Base-by-base conservation (phyloP, 1,140 invertebrate genomes). In the Sycophaga agraensis region DNA sequence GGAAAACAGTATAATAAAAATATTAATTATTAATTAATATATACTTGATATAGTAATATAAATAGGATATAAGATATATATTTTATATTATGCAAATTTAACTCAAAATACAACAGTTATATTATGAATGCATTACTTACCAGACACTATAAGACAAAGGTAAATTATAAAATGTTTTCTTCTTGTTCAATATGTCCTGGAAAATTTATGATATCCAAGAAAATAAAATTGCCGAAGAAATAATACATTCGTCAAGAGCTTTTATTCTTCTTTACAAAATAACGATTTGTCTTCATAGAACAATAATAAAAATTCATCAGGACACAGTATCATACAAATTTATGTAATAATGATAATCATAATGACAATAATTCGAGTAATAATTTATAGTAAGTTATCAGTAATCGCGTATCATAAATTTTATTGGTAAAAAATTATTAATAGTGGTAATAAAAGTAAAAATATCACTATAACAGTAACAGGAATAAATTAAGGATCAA, bases 221-320 rank as follows among this genome's bases (percentile, higher is more conserved):
- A n/a, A n/a, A n/a, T n/a, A n/a, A n/a, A n/a, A n/a, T n/a, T n/a
- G n/a, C n/a, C n/a, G n/a, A 40, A 28, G 1, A 28, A 40, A 40
- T 31, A 17, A 16, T 63, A 54, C 63, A 61, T 70, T 70, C 71
- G 59, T 70, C 60, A 69, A 69, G 68, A 70, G 66, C 59, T 73
- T 75, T 74, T 75, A 72, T 74, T 76, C 66, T 70, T 72, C 70
- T 73, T 75, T 76, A 74, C 70, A 76, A 76, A 76, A 76, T 72
- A 75, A 75, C 66, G 67, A 56, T 66, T 63, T 68, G 64, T 70
- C 60, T 58, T 62, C 50, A 54, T 64, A 51, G 66, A 72, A 74
- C 72, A 74, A 74, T 73, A 66, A 57, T 58, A 65, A 73, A 74
- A 66, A 60, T 26, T 60, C 9, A 4, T 60, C 40, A 45, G 64